phyloP scores from a whole-genome alignment of 2,888 invertebrate species.

The Uropetala carovei region DNA sequence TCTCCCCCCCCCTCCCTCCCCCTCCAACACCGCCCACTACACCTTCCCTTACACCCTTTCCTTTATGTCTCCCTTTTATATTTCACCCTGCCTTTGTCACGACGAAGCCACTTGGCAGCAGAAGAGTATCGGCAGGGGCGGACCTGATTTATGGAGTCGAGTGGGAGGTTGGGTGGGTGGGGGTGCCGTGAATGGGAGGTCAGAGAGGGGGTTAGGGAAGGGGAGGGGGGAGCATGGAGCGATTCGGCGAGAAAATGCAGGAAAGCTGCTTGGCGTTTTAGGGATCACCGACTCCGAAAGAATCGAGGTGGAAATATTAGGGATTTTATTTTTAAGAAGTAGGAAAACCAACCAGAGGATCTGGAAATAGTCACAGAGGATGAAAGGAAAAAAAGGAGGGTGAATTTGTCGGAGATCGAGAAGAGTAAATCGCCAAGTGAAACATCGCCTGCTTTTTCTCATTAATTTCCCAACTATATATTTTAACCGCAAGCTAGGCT shows the following conservation, averaged over 20 bases:
- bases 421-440: too few species aligned
- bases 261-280: conserved; percentile 22
- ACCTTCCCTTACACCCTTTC: not conserved
- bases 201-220: too few species aligned
- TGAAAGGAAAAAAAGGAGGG: too few species aligned
- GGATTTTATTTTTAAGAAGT: not conserved
- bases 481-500: too few species aligned
- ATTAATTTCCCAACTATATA: too few species aligned
- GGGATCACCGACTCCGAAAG: conserved; percentile 32
- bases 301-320: conserved; percentile 46
- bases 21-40: not conserved
- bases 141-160: conserved; percentile 42
- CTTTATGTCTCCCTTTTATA: conserved; percentile 31
- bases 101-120: conserved; percentile 48
- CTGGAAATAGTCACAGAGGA: too few species aligned
- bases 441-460: too few species aligned
- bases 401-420: too few species aligned
- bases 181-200: not conserved
- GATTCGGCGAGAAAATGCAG: not conserved
- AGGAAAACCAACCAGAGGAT: too few species aligned
- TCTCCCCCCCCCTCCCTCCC: not conserved
- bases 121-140: conserved; percentile 7
- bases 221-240: too few species aligned
- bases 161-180: not conserved
- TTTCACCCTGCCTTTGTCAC: conserved; percentile 26